Conservation (phyloP, 2,113 vertebrate genomes). For the Channa maculata region DNA sequence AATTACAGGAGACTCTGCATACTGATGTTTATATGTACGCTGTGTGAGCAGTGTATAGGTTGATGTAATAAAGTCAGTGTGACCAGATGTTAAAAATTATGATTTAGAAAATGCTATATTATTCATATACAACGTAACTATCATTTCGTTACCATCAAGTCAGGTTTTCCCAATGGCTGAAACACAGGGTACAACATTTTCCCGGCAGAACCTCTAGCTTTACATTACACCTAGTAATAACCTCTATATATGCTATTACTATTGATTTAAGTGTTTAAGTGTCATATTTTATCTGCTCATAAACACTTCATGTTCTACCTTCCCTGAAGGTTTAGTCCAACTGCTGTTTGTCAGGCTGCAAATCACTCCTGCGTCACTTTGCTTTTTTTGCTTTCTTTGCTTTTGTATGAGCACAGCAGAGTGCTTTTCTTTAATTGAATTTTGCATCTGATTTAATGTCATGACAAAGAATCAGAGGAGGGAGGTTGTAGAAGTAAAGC, state of each 20-base stretch:
- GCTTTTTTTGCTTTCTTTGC: constrained; percentile 9
- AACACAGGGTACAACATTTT: neutral
- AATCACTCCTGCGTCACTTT: constrained; percentile 32
- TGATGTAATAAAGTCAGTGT: neutral
- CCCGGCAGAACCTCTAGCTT: neutral
- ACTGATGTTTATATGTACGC: neutral
- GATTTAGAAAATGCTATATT: too few species aligned
- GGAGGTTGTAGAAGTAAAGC: neutral
- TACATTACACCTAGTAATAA: constrained; percentile 16
- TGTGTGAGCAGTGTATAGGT: neutral
- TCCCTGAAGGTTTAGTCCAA: constrained; percentile 8
- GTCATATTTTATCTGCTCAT: constrained; percentile 18
- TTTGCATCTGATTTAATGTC: constrained; percentile 64
- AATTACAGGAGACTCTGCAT: neutral
- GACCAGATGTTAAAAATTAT: neutral
- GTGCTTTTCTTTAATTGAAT: constrained; percentile 65
- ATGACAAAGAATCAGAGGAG: constrained; percentile 27
- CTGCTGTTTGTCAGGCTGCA: constrained; percentile 35
- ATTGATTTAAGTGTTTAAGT: constrained; percentile 36
- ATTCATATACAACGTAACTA: too few species aligned
- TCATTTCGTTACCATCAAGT: neutral
- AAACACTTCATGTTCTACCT: constrained; percentile 33
- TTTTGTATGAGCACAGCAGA: constrained; percentile 43
- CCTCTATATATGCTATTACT: constrained; percentile 16
- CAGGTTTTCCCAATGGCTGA: neutral